Evolutionary conservation across 2,113 vertebrate species (phyloP).

Genomic region (Candoia aspera): DNA sequence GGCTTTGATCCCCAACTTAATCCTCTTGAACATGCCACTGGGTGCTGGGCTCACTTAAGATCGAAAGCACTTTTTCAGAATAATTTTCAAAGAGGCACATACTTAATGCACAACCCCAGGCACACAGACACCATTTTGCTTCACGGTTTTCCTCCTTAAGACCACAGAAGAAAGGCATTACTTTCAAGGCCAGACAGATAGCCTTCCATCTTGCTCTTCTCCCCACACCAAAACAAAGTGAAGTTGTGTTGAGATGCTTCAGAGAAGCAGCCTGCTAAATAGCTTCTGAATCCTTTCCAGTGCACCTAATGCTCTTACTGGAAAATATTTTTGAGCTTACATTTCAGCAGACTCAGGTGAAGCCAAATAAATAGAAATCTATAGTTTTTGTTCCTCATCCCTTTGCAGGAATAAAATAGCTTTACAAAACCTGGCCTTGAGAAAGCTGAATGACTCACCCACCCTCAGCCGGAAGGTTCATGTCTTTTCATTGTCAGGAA

Average conservation of each 20-base stretch:
- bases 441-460: neutral
- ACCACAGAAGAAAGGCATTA: constrained; percentile 1
- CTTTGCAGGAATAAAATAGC: neutral
- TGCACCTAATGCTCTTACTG: neutral
- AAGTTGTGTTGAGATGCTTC: neutral
- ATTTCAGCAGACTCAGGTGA: neutral
- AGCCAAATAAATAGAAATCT: neutral
- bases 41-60: neutral
- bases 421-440: neutral
- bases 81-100: neutral
- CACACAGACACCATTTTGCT: constrained; percentile 37
- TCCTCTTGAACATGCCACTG: neutral
- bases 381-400: constrained; percentile 13
- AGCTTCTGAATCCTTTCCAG: constrained; percentile 30
- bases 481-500: neutral
- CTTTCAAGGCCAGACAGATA: constrained; percentile 11
- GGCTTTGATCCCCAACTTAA: neutral
- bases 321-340: constrained; percentile 4
- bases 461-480: neutral
- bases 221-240: neutral
- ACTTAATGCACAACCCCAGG: neutral
- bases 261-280: constrained; percentile 16
- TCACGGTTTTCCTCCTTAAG: constrained; percentile 46
- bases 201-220: constrained; percentile 22
- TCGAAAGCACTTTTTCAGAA: neutral